Conservation (phyloP, 2,888 invertebrate species). For the Petrophora chlorosata region DNA sequence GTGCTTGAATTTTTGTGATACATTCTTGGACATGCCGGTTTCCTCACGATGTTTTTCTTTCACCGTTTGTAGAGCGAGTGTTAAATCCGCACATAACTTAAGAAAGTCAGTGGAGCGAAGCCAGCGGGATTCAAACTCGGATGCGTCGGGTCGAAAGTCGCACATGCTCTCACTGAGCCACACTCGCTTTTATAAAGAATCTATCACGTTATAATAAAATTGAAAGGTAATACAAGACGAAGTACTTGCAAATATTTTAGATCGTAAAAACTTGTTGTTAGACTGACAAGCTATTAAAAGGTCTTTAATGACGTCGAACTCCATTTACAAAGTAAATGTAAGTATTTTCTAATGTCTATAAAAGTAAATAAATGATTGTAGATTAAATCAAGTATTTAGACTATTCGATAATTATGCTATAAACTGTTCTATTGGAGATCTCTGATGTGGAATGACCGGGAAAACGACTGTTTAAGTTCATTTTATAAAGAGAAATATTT, state of each 20-base stretch:
- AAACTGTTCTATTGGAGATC: constrained; percentile 32
- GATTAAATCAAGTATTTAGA: constrained; percentile 48
- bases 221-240: too few species aligned
- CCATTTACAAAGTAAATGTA: constrained; percentile 16
- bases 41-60: too few species aligned
- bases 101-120: too few species aligned
- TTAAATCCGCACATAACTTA: too few species aligned
- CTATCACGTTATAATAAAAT: too few species aligned
- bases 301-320: constrained; percentile 12
- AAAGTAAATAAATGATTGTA: constrained; percentile 36
- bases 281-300: constrained; percentile 10
- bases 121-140: too few species aligned
- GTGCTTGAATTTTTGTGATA: too few species aligned
- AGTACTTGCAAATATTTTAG: background rate
- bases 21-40: too few species aligned
- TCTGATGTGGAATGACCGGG: constrained; percentile 21
- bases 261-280: constrained; percentile 6
- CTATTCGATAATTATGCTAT: constrained; percentile 41
- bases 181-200: too few species aligned
- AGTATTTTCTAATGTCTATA: constrained; percentile 22
- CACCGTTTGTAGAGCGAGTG: too few species aligned
- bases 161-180: too few species aligned
- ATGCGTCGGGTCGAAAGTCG: too few species aligned
- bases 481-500: constrained; percentile 8
- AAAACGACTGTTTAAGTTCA: constrained; percentile 23